Evolutionary conservation across 2,888 invertebrate genomes (phyloP).

Genomic region (Melangyna quadrimaculata): DNA sequence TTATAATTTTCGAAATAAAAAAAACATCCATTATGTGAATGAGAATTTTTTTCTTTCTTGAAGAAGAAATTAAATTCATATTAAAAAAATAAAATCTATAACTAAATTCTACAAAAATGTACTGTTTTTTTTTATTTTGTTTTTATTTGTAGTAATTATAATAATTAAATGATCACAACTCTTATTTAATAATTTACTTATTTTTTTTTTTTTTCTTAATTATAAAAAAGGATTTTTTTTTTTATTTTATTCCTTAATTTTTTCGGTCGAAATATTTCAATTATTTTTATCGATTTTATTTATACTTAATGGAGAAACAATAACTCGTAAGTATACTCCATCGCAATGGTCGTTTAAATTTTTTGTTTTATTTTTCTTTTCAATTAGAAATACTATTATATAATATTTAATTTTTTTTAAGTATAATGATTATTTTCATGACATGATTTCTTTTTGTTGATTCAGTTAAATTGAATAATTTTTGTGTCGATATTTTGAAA

Average conservation of each 20-base stretch:
- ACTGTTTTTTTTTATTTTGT: too few species aligned
- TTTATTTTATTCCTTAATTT: conserved; percentile 13
- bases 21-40: conserved; percentile 45
- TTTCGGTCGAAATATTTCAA: conserved; percentile 45
- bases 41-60: conserved; percentile 13
- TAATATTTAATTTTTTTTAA: conserved; percentile 27
- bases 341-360: conserved; percentile 19
- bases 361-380: conserved; percentile 22
- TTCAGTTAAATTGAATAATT: conserved; percentile 1
- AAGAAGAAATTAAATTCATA: conserved; percentile 35
- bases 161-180: conserved; percentile 82
- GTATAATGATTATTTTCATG: conserved; percentile 42
- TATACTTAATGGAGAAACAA: conserved; percentile 18
- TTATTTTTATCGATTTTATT: conserved; percentile 18
- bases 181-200: conserved; percentile 76
- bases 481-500: conserved; percentile 39
- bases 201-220: conserved; percentile 38
- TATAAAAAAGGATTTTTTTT: conserved; percentile 22
- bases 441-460: conserved; percentile 37
- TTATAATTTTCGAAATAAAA: neutral
- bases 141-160: conserved; percentile 47
- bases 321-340: conserved; percentile 36
- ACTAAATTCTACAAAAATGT: conserved; percentile 62
- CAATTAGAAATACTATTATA: conserved; percentile 33
- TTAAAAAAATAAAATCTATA: conserved; percentile 45